These are phyloP conservation scores for Drosophila koepferae DNA, from an alignment of 2,888 invertebrate species.

Conservation along the genomic window DNA sequence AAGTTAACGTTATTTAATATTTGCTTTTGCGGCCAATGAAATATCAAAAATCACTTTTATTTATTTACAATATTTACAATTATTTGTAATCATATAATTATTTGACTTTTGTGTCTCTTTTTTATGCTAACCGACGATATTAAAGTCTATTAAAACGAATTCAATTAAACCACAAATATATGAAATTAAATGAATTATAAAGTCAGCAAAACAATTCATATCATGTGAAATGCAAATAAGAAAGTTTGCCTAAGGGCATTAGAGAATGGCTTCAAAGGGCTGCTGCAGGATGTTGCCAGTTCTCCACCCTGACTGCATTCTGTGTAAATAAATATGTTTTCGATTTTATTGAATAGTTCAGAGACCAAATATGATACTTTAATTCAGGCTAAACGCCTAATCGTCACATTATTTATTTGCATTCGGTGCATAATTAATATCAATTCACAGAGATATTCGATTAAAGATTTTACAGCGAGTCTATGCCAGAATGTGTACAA, in stretches of 20 bases:
- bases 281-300: no score
- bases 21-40: neutral
- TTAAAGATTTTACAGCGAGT: constrained; percentile 5
- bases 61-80: constrained; percentile 12
- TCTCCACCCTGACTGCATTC: no score
- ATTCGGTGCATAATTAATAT: constrained; percentile 8
- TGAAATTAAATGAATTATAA: neutral
- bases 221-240: neutral
- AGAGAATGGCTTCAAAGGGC: neutral
- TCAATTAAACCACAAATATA: neutral
- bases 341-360: neutral
- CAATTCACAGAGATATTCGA: constrained; percentile 23
- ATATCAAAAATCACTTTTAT: constrained; percentile 14
- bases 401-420: neutral
- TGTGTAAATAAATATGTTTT: neutral
- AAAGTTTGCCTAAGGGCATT: neutral
- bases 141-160: neutral
- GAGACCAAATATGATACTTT: neutral
- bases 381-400: neutral
- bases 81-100: neutral
- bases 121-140: neutral
- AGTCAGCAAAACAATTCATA: neutral
- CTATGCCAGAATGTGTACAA: constrained; percentile 15
- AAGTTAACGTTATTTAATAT: constrained; percentile 2
- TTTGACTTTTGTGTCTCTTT: neutral